Base-by-base conservation (phyloP, 2,888 invertebrate genomes). In the Sinhomidia bicolor region DNA sequence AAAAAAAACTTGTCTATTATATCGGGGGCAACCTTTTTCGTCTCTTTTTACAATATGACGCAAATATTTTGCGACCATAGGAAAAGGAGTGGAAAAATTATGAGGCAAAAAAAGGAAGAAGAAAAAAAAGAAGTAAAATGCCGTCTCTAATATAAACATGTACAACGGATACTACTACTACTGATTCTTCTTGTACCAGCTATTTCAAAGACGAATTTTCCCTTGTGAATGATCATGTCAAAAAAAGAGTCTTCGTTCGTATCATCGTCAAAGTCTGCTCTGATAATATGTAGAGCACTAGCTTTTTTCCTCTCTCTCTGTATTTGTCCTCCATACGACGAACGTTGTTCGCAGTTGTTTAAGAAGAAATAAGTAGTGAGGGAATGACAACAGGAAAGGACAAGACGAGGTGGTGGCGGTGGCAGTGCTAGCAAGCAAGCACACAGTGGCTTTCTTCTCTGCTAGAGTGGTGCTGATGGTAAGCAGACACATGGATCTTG, bases 371-470 rank as follows among this genome's bases (percentile, higher is more conserved):
- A 76, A 68, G 62, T 60, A 68, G 62, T 60, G 68, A 74, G 74
- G 47, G 60, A 82, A 82, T 87, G 82, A 87, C 82, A 87, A 87
- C 76, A 81, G 81, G 82, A 87, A 74, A 78, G 86, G 65, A 81
- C 71, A 76, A 81, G 76, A 65, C 60, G 76, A 80, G 54, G 47
- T 29, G 57, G 29, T 41, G 32, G 36, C n/a, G 65, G 65, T 41
- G 41, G 41, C 17, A 17, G 17, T 41, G 71, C n/a, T 57, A 17
- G 57, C 29, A 60, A 71, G 62, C n/a, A n/a, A n/a, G n/a, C n/a
- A n/a, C n/a, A n/a, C n/a, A n/a, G n/a, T n/a, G n/a, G n/a, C n/a
- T n/a, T n/a, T n/a, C n/a, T n/a, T n/a, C n/a, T n/a, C n/a, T n/a
- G n/a, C n/a, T 41, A 32, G 51, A n/a, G 54, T 57, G 44, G 7